These are phyloP conservation scores for Porites australiensis DNA, from an alignment of 64 coral and sea anemone species.

Conservation along the genomic window DNA sequence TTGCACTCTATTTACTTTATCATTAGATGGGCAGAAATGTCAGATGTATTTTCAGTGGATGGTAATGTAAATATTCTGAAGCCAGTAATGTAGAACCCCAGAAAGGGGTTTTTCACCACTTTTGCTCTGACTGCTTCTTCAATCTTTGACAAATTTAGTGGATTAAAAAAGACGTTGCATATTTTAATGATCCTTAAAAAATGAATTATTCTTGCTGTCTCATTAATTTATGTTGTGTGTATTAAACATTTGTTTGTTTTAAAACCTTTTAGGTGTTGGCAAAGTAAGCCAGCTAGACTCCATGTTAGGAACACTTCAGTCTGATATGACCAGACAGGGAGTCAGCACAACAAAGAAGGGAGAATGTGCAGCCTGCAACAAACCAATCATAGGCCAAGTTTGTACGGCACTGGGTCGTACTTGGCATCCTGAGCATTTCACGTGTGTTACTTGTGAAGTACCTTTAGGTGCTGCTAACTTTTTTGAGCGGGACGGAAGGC, in stretches of 20 bases:
- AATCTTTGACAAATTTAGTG: no score
- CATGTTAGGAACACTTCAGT: conserved; percentile 95
- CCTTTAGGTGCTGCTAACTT: conserved; percentile 94
- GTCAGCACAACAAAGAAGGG: conserved; percentile 99
- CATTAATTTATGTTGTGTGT: background rate
- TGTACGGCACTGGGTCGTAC: conserved; percentile 96
- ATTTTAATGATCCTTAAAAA: no score
- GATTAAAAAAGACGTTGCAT: no score
- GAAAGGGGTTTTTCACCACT: no score
- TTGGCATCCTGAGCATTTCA: conserved; percentile 99
- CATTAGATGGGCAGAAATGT: no score
- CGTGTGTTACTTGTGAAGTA: conserved; percentile 96
- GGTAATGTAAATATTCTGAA: no score
- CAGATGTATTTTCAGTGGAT: no score
- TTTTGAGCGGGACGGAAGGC: conserved; percentile 98
- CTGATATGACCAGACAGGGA: conserved; percentile 96
- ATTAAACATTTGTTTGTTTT: background rate
- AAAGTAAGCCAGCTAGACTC: conserved; percentile 97
- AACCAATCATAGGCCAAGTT: conserved; percentile 99
- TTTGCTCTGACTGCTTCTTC: no score
- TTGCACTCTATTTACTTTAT: no score
- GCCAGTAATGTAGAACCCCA: no score
- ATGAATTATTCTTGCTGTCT: no score
- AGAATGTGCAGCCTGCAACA: conserved; percentile 93
- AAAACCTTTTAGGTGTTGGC: conserved; percentile 58